Base-by-base conservation (phyloP, 2,113 vertebrate genomes). In the Corynorhinus townsendii region DNA sequence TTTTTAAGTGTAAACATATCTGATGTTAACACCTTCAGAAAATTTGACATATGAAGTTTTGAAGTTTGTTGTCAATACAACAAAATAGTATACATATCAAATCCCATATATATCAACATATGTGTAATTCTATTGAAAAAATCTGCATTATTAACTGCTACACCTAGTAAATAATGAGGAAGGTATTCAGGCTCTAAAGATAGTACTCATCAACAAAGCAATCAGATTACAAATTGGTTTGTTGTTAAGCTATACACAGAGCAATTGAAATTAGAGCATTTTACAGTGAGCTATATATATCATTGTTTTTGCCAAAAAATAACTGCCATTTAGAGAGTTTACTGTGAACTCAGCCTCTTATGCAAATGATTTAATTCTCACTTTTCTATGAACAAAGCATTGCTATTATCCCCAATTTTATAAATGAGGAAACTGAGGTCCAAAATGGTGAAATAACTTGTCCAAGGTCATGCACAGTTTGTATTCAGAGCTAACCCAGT, bases 261-360 rank as follows among this genome's bases (percentile, higher is more conserved):
- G 4, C 73, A 82, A 86, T 89, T 86, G 82, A 76, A 86, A 82
- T 75, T n/a, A 52, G 56, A 97, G 6, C 8, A 35, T 92, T 92
- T 94, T 54, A 56, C 20, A 71, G 73, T 40, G 14, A 85, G 30
- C 75, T n/a, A 80, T 19, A 28, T 30, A 38, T 43, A 54, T 35
- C 52, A 26, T n/a, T 52, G n/a, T 56, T 66, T 80, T 79, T 84
- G 40, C 4, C 45, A 47, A 80, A 80, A 14, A 52, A 2, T 45
- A 28, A 52, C 49, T 86, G 52, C 52, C 26, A 15, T 24, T 59
- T 88, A 64, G 49, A 75, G 73, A 85, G 2, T 89, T 90, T 59
- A 47, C 35, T 87, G 22, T 64, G 43, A 94, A 75, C 62, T 82
- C 12, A 54, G 45, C 20, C 45, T 35, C 72, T 82, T 33, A 47